Base-by-base conservation (phyloP, 2,797 vertebrate genomes). In the Cynopterus sphinx region DNA sequence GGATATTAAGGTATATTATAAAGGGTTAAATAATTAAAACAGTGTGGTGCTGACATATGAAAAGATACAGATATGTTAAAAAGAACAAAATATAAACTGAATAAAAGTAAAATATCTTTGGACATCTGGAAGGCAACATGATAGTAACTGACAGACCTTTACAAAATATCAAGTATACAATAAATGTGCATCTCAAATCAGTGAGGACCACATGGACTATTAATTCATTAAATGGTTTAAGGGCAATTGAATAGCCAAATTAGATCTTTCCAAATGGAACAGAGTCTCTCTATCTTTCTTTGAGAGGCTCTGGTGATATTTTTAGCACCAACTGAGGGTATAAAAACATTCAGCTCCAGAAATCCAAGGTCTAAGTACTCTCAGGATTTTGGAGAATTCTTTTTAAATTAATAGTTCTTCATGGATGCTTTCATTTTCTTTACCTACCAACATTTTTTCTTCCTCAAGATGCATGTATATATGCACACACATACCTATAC, bases 301-400 rank as follows among this genome's bases (percentile, higher is more conserved):
- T 33, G 12, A 94, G 33, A 86, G 65, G 59, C 2, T 71, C 15
- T 19, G 28, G 51, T 51, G 13, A 75, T 77, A 65, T 84, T 63
- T 94, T 79, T 81, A 85, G 33, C 21, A 71, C 6, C 85, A 33
- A 70, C 53, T 51, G 4, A 68, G 24, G 13, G 6, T 79, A 70
- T 61, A 73, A 88, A 94, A 93, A 63, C 41, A 77, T 97, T 74
- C 31, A 91, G 65, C 43, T 90, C 55, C 21, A 61, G 51, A 85
- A 95, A 73, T 82, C 4, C 24, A 85, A 91, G 68, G 12, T 78
- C 57, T 63, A 26, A 41, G 22, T 74, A 67, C 12, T 81, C 31
- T 82, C 4, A n/a, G 15, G 33, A 65, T 36, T 79, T 83, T 46
- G 5, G 81, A 82, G 73, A 75, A n/a, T 63, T 51, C 63, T 51